Percentiles rank a stretch among this genome's conserved stretches.
Conservation (phyloP, 1,140 invertebrate species). For the Sitobion miscanthi region DNA sequence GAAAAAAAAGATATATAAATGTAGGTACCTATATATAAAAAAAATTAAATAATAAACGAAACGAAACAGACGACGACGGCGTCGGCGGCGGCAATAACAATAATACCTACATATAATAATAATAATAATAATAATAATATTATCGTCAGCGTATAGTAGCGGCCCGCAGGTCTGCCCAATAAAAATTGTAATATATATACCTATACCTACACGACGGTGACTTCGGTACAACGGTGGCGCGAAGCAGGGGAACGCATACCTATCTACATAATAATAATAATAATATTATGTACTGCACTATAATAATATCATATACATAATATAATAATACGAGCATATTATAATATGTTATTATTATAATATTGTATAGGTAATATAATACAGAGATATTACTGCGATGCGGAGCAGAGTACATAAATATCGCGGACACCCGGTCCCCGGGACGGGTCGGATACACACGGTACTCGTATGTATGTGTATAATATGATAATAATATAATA, state of each 20-base stretch:
- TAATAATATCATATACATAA: background rate
- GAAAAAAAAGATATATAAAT: background rate
- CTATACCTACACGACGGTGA: background rate
- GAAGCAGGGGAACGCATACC: background rate
- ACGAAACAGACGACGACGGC: background rate
- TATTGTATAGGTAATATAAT: background rate
- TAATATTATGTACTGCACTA: background rate
- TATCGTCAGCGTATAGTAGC: background rate
- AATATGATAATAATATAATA: background rate
- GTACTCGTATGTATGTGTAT: background rate
- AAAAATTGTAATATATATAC: background rate
- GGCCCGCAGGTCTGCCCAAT: background rate
- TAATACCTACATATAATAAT: background rate
- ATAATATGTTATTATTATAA: background rate
- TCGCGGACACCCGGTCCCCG: slow-evolving; percentile 21
- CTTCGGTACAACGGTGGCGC: background rate
- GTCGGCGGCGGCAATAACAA: background rate
- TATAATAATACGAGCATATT: background rate
- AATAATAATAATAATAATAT: background rate
- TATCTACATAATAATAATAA: background rate
- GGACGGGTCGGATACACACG: background rate
- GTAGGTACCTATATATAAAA: background rate
- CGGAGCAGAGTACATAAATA: slow-evolving; percentile 27
- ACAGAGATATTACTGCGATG: background rate
- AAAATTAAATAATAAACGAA: slow-evolving; percentile 9